Percentiles rank a stretch among this genome's conserved stretches.
phyloP scores from a whole-genome alignment of 2,113 vertebrate genomes.

The Lepisosteus oculatus region DNA sequence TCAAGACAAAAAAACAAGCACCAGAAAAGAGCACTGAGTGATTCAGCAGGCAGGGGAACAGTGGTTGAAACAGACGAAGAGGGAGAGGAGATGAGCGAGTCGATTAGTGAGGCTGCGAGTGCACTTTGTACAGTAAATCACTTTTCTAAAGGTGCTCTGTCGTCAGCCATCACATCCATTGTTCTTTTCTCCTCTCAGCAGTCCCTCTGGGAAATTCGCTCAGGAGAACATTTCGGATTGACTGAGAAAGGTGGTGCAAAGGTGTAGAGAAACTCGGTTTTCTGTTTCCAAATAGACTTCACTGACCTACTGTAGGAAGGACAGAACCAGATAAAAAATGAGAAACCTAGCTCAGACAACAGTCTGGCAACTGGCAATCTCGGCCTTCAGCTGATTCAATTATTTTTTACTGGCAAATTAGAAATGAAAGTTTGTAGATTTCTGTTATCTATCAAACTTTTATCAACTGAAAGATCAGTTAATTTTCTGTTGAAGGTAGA shows the following conservation, averaged over 20 bases:
- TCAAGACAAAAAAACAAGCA: not conserved
- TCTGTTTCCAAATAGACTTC: slow-evolving; percentile 2
- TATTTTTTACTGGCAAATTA: too few species aligned
- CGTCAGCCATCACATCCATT: not conserved
- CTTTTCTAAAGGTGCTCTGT: not conserved
- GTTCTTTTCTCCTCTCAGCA: not conserved
- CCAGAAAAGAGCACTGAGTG: not conserved
- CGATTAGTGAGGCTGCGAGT: not conserved
- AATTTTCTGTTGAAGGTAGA: too few species aligned
- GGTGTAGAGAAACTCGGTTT: not conserved
- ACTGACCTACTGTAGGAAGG: not conserved
- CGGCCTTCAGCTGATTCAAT: not conserved
- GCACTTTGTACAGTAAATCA: not conserved
- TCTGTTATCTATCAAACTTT: too few species aligned
- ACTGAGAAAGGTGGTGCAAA: not conserved
- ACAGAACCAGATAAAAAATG: not conserved
- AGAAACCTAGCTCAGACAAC: not conserved
- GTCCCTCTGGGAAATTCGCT: not conserved
- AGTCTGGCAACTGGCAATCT: not conserved
- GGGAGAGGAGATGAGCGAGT: not conserved
- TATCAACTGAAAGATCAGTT: too few species aligned
- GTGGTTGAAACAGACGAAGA: not conserved
- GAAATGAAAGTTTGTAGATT: too few species aligned
- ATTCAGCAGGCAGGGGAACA: not conserved
- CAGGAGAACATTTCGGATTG: not conserved